Evolutionary conservation across 2,888 invertebrate species (phyloP), one percentile per base, ranked within the genome.

Genomic region (Lamellibrachia columna): DNA sequence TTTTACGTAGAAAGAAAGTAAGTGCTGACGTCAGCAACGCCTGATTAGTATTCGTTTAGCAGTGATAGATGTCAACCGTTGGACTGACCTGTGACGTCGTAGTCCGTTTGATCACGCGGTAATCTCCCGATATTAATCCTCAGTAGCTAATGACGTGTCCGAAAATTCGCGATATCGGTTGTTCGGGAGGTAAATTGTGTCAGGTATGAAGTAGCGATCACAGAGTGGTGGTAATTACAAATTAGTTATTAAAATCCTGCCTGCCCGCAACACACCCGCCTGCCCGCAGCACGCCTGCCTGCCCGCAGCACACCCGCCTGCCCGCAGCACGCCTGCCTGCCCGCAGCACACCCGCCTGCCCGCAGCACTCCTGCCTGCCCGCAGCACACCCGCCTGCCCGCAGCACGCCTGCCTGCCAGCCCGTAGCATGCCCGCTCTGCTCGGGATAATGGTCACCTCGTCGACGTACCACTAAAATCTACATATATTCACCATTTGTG

Each of bases 1-100:
- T 75, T 75, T 75, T 75, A 75, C n/a, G 75, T 75, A n/a, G 22
- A 75, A 75, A 75, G 75, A 75, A 75, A 75, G 75, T 75, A 75
- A 75, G 75, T 75, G 6, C 75, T 75, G n/a, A 75, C 75, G 75
- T 75, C 75, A 75, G n/a, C n/a, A 22, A 75, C 75, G 75, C 75
- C 75, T 75, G 75, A 75, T 75, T 75, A 22, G 75, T 75, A 75
- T 75, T 75, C 75, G 75, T 75, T 75, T 75, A 75, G 75, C 6
- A 22, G 75, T 75, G 75, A 75, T 6, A 22, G n/a, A 75, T 75
- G 75, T 15, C 75, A 11, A 22, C 4, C 15, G 75, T 6, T 22
- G 22, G 75, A 75, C n/a, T 75, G 75, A 22, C 75, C 75, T 75
- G 3, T 75, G 22, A n/a, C n/a, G 75, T 15, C n/a, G 0, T 22